phyloP scores from a whole-genome alignment of 2,797 vertebrate genomes.

The Pristis pectinata region DNA sequence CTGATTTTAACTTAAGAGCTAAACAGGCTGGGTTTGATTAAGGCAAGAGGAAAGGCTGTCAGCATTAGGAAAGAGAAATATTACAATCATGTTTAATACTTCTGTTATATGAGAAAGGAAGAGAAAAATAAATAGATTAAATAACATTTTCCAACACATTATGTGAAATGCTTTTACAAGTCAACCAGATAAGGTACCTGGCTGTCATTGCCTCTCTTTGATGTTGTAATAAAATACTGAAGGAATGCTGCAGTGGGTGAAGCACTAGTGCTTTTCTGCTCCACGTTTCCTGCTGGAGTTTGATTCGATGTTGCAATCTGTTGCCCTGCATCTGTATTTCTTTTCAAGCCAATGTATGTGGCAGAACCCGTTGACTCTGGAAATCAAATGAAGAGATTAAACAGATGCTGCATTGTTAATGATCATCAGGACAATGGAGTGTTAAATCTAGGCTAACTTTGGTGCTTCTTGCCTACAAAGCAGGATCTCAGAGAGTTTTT shows the following conservation, averaged over 20 bases:
- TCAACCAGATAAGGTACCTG: background rate
- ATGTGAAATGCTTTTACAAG: background rate
- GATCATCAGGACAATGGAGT: too few species aligned
- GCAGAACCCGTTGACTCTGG: slow-evolving; percentile 23
- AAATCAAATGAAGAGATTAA: background rate
- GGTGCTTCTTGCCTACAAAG: background rate
- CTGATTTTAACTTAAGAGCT: too few species aligned
- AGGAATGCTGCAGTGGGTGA: slow-evolving; percentile 18
- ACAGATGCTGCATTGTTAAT: background rate
- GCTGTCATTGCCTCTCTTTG: background rate
- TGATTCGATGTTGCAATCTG: background rate
- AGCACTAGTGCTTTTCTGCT: background rate
- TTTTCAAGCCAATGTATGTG: slow-evolving; percentile 33
- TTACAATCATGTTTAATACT: background rate
- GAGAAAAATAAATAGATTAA: too few species aligned
- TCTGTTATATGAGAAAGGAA: background rate
- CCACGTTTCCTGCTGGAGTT: background rate
- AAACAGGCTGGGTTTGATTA: background rate
- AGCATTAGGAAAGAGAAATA: background rate
- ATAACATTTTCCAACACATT: background rate
- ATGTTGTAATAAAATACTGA: slow-evolving; percentile 33
- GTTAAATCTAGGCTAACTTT: background rate
- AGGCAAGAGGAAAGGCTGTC: background rate
- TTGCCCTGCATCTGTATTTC: background rate
- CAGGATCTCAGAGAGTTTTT: background rate